Evolutionary conservation across 2,888 invertebrate species (phyloP), one percentile per base, ranked within the genome.

Genomic region (Dryobota labecula): DNA sequence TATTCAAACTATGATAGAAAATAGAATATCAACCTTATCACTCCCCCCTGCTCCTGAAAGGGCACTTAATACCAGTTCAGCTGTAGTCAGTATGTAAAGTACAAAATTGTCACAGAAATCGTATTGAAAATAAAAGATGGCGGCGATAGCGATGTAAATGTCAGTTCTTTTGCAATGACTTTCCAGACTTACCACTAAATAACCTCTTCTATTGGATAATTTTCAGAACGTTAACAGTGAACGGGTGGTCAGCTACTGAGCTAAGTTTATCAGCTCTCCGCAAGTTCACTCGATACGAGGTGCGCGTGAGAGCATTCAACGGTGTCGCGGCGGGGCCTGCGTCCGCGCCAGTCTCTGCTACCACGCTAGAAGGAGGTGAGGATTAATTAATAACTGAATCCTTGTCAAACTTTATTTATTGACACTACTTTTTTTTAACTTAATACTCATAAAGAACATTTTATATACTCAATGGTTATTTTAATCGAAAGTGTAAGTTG

Each of bases 271-370:
- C 97, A 7, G 97, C 97, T 0, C 93, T 98, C 38, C 96, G 97
- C 72, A 98, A 98, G 89, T 98, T 98, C 89, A 98, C 98, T 0
- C 97, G 97, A 64, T 98, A 98, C 91, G 97, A 97, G 69, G 97
- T 98, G 13, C 97, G 97, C 2, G 97, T 98, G 33, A 96, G 97
- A 76, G 98, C 98, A 0, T 98, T 98, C 91, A 98, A 98, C 91
- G 97, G 97, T 1, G 97, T 98, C 47, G 98, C 98, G 0, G 97
- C 97, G 57, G 98, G 98, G 0, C 98, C 98, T 0, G 96, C 97
- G 0, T 97, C 98, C 6, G 96, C 97, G 9, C 97, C 97, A 1
- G 96, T 97, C 20, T 95, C 96, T 24, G 97, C 97, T 20, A 97
- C 97, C 41, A 98, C 98, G 4, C 94, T 97, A 54, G 98, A 98